Percentiles rank a stretch among this genome's conserved stretches.
These are phyloP conservation scores for Neolamprologus sp. DNA, from an alignment of 2,113 vertebrate species.

Conservation along the genomic window DNA sequence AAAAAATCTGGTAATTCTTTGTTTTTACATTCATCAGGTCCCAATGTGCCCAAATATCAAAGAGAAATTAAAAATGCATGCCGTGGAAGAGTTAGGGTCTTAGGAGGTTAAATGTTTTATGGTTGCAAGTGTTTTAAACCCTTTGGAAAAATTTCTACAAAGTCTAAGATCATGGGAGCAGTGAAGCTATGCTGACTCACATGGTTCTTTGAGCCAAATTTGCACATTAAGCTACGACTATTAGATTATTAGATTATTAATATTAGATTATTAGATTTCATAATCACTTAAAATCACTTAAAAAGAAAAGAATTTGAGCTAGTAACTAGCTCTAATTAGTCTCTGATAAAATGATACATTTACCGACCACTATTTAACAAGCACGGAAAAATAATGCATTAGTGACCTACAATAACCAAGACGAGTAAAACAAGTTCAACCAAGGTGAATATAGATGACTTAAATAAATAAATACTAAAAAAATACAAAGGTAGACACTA, in stretches of 20 bases:
- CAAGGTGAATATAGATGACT: not conserved
- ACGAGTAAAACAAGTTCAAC: not conserved
- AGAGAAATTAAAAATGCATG: not conserved
- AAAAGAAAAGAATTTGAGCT: not conserved
- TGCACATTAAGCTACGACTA: not conserved
- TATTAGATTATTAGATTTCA: not conserved
- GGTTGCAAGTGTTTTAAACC: not conserved
- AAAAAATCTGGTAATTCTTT: not conserved
- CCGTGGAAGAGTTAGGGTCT: not conserved
- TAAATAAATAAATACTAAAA: not conserved
- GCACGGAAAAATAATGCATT: not conserved
- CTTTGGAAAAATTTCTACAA: not conserved
- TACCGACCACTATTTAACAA: not conserved
- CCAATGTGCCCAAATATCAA: not conserved
- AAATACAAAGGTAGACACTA: not conserved
- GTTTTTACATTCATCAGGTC: not conserved
- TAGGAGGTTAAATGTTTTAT: not conserved
- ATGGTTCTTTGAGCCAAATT: not conserved
- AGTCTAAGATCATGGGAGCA: not conserved
- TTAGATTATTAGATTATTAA: not conserved
- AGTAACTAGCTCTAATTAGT: not conserved
- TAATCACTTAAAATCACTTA: not conserved
- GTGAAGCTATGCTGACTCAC: not conserved
- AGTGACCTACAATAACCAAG: rapidly evolving
- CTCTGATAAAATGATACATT: not conserved